Evolutionary conservation across 2,113 vertebrate genomes (phyloP).

Genomic region (Urocitellus parryii): DNA sequence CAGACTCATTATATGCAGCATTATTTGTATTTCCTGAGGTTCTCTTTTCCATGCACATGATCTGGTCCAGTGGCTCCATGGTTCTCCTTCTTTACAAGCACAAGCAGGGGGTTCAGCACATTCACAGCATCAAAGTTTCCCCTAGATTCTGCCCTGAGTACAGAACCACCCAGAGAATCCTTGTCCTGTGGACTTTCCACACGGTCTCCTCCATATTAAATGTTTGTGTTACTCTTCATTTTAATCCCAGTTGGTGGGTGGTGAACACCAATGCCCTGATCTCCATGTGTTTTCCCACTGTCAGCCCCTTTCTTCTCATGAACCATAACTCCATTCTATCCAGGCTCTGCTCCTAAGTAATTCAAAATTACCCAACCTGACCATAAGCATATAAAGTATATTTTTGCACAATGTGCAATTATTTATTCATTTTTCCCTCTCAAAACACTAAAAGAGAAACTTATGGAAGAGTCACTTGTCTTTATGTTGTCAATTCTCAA

Average conservation of each 20-base stretch:
- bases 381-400: background rate
- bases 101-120: background rate
- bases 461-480: no score
- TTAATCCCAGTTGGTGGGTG: background rate
- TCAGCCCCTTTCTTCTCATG: background rate
- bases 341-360: background rate
- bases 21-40: background rate
- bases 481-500: no score
- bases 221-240: fast-evolving
- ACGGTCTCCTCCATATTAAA: background rate
- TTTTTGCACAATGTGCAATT: background rate
- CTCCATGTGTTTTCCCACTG: background rate
- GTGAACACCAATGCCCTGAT: background rate
- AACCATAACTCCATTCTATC: fast-evolving
- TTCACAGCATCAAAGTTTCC: fast-evolving
- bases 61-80: background rate
- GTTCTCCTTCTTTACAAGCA: background rate
- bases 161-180: background rate
- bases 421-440: no score
- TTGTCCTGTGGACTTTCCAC: background rate
- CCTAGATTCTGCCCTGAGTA: background rate
- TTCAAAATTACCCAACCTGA: fast-evolving
- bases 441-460: no score
- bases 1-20: background rate
- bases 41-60: background rate